A percentile compares a stretch with the other conserved stretches of the same genome.
These are phyloP conservation scores for Lanius collurio DNA, from an alignment of 2,113 vertebrate species.

Conservation along the genomic window DNA sequence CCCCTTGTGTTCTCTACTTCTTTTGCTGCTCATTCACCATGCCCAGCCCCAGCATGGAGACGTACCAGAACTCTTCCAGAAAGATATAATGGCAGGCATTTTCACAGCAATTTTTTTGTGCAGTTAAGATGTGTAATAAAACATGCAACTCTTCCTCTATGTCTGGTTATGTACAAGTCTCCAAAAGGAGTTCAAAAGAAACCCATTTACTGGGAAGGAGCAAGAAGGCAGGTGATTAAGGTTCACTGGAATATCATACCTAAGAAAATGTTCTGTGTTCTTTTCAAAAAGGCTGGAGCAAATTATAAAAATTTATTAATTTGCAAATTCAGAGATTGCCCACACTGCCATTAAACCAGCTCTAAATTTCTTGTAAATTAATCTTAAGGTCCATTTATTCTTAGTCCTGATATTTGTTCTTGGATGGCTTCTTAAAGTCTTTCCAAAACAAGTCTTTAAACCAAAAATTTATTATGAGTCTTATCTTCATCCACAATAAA, in stretches of 20 bases:
- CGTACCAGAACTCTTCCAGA: neutral
- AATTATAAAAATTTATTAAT: neutral
- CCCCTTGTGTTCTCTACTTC: neutral
- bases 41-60: neutral
- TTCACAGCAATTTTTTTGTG: neutral
- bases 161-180: neutral
- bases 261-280: neutral
- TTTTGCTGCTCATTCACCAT: neutral
- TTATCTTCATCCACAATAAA: neutral
- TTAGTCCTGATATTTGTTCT: neutral
- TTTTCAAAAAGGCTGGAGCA: neutral
- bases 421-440: neutral
- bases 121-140: neutral
- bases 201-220: neutral
- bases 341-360: neutral
- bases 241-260: neutral
- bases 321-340: neutral
- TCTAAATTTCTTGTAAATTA: neutral
- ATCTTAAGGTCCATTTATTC: neutral
- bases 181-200: neutral
- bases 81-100: neutral
- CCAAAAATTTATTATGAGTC: neutral
- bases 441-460: neutral
- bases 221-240: neutral
- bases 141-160: neutral